These are phyloP conservation scores for Malaclemys terrapin DNA, from an alignment of 2,113 vertebrate genomes.

Conservation along the genomic window DNA sequence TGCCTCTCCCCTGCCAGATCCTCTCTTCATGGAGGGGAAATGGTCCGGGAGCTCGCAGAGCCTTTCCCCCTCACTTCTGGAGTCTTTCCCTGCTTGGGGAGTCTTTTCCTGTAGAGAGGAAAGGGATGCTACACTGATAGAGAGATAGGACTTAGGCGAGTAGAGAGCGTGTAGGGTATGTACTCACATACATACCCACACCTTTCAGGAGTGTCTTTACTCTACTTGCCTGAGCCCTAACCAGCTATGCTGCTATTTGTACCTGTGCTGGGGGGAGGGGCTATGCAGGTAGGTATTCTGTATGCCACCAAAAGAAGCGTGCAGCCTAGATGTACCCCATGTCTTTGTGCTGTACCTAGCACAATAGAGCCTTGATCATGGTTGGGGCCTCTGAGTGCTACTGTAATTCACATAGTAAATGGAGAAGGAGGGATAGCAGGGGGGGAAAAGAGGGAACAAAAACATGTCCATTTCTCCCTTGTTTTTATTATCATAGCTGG, in stretches of 20 bases:
- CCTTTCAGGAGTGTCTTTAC: too few relatives aligned
- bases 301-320: too few relatives aligned
- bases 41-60: not conserved
- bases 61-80: not conserved
- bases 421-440: not conserved
- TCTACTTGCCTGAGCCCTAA: too few relatives aligned
- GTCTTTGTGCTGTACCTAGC: not conserved
- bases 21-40: not conserved
- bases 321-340: not conserved
- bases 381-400: not conserved
- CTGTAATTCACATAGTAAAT: not conserved
- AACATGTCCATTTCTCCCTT: not conserved
- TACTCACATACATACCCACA: not conserved
- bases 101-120: not conserved
- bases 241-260: not conserved
- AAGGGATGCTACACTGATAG: not conserved
- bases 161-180: not conserved
- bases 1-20: not conserved
- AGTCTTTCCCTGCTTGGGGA: not conserved
- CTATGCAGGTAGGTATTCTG: not conserved
- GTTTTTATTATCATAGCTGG: not conserved
- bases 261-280: not conserved
- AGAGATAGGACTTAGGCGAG: not conserved
- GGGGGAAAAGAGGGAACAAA: not conserved
- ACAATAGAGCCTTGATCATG: not conserved